Evolutionary conservation across 2,888 invertebrate genomes (phyloP).

Genomic region (Eutolmus rufibarbis): DNA sequence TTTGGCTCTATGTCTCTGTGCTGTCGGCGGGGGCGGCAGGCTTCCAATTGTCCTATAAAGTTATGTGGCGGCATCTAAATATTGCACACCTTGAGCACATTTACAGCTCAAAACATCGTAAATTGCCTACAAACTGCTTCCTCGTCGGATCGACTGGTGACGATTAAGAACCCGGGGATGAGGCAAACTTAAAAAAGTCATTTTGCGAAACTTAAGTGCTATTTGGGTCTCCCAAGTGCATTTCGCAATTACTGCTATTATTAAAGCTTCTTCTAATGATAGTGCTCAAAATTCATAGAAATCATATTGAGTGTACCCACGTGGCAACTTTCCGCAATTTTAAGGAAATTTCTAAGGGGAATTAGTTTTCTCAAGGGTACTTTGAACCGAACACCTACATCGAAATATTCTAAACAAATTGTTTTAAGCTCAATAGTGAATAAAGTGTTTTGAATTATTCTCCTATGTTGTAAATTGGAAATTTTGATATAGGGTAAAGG

Average conservation of each 20-base stretch:
- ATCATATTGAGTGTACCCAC: not conserved
- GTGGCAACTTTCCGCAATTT: not conserved
- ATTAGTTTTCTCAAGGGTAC: not conserved
- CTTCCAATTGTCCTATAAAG: not conserved
- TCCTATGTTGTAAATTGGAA: too few relatives aligned
- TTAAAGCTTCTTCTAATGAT: not conserved
- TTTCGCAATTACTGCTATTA: not conserved
- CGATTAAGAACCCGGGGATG: not conserved
- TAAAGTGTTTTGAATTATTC: not conserved
- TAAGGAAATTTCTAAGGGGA: not conserved
- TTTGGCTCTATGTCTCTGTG: not conserved
- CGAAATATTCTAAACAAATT: not conserved
- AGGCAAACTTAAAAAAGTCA: not conserved
- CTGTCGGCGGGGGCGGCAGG: not conserved
- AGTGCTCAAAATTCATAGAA: not conserved
- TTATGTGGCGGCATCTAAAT: not conserved
- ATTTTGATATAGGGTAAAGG: too few relatives aligned
- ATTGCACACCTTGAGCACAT: not conserved
- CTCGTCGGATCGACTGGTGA: not conserved
- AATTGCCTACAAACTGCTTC: not conserved
- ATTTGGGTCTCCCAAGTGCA: not conserved
- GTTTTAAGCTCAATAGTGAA: not conserved
- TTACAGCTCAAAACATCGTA: not conserved
- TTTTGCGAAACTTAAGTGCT: not conserved
- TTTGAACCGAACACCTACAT: not conserved